A percentile compares a stretch with the other conserved stretches of the same genome.
phyloP scores from a whole-genome alignment of 2,888 invertebrate species.

The Eulithis testata region DNA sequence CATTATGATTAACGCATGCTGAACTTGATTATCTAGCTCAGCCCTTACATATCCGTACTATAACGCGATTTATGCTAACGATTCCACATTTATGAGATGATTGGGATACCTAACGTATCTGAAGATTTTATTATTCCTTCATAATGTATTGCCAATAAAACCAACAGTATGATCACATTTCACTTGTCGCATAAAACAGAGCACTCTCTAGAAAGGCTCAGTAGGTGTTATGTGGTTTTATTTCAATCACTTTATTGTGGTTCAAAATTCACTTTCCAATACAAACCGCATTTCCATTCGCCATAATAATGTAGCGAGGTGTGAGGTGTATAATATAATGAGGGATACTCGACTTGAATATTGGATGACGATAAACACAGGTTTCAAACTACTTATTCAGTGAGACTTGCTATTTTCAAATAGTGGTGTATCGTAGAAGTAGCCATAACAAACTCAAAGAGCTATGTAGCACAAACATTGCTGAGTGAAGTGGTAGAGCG shows the following conservation, averaged over 20 bases:
- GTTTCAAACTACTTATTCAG: no score
- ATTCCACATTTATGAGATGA: conserved; percentile 16
- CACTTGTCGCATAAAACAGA: conserved; percentile 4
- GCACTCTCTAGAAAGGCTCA: conserved; percentile 5
- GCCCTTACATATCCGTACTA: conserved; percentile 1
- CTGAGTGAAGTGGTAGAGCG: conserved; percentile 45
- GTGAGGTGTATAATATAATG: no score
- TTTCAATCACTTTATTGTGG: conserved; percentile 2
- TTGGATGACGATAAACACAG: no score
- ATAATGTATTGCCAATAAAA: conserved; percentile 15
- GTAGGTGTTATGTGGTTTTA: background rate
- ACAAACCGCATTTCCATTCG: background rate
- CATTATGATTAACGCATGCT: background rate
- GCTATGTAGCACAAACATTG: conserved; percentile 12
- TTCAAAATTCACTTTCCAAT: conserved; percentile 1
- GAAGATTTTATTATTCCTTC: conserved; percentile 17
- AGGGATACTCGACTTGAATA: no score
- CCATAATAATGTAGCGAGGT: background rate
- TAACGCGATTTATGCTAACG: conserved; percentile 31
- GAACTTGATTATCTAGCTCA: background rate
- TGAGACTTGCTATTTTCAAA: no score
- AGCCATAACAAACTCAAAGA: conserved; percentile 4
- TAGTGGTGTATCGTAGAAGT: no score
- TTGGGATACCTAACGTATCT: conserved; percentile 12
- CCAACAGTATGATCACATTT: conserved; percentile 12